A percentile compares a stretch with the other conserved stretches of the same genome.
Conservation (phyloP, 2,113 vertebrate genomes). For the Atractosteus spatula region DNA sequence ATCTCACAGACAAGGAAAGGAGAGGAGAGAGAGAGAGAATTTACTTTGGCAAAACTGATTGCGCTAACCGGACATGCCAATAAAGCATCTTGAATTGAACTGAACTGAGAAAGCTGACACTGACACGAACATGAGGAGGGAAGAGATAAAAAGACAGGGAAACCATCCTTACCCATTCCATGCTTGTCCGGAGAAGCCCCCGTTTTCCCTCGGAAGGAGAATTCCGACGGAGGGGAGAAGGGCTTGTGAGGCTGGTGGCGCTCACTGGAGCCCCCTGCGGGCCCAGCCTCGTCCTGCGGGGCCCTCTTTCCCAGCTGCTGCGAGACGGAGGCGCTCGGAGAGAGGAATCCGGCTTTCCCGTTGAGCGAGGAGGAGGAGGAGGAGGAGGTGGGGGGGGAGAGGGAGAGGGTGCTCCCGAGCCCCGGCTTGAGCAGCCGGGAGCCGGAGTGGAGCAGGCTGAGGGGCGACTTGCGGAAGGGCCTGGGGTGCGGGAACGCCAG, state of each 20-base stretch:
- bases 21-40: neutral
- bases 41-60: neutral
- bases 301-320: constrained; percentile 69
- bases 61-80: too few species aligned
- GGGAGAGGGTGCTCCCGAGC: constrained; percentile 56
- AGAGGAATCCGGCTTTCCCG: constrained; percentile 44
- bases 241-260: constrained; percentile 47
- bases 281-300: constrained; percentile 62
- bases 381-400: constrained; percentile 25
- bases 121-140: neutral
- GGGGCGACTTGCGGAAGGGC: constrained; percentile 52
- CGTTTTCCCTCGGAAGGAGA: constrained; percentile 78
- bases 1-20: neutral
- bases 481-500: constrained; percentile 50
- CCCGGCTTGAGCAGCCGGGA: constrained; percentile 68
- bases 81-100: too few species aligned
- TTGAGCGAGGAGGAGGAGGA: constrained; percentile 52
- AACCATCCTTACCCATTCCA: constrained; percentile 57
- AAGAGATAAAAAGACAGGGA: neutral
- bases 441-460: constrained; percentile 58
- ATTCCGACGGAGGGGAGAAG: constrained; percentile 75
- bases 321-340: constrained; percentile 24
- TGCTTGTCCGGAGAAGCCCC: constrained; percentile 75
- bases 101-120: neutral
- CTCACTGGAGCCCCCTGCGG: constrained; percentile 32